Base-by-base conservation (phyloP, 1,140 invertebrate genomes). In the Helicorthomorpha holstii region DNA sequence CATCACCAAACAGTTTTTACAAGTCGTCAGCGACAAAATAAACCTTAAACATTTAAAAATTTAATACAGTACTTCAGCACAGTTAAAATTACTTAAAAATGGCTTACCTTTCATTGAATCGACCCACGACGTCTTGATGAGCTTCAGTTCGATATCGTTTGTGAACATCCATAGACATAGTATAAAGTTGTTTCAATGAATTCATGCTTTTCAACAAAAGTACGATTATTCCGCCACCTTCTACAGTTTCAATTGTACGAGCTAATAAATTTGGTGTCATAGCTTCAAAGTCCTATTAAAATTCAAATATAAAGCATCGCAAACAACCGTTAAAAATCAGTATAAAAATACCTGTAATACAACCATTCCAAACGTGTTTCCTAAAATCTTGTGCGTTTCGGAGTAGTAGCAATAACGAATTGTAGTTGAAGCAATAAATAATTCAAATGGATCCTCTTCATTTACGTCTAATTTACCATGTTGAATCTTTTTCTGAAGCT, bases 131-230 rank as follows among this genome's bases (percentile, higher is more conserved):
- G 66, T 93, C 81, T 59, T 85, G 78, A 68, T 98, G 88, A 10
- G 91, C 81, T 73, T 98, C 93, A 14, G 95, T 98, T 56, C 94
- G 76, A 62, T 80, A 93, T 59, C 94, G 75, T 58, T 88, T 79
- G 75, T 99, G 96, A 12, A 98, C 91, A 77, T 99, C 95, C 96
- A 99, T 99, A 54, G 81, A 81, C 75, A 99, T 85, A 2, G 93
- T 89, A 63, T 90, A 97, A 0, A 99, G 73, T 64, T 99, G 93
- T 65, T 89, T 84, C 3, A 99, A 69, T 0, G 93, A 98, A 45
- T 77, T 75, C 54, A 99, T 73, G 25, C 80, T 80, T 63, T 86
- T 80, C 0, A 98, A 69, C 2, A 85, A 63, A 7, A 99, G 67
- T 29, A 98, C 77, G 53, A 99, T 81, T 0, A 98, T 60, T 22